Base-by-base conservation (phyloP, 2,797 vertebrate species). In the Acipenser ruthenus region DNA sequence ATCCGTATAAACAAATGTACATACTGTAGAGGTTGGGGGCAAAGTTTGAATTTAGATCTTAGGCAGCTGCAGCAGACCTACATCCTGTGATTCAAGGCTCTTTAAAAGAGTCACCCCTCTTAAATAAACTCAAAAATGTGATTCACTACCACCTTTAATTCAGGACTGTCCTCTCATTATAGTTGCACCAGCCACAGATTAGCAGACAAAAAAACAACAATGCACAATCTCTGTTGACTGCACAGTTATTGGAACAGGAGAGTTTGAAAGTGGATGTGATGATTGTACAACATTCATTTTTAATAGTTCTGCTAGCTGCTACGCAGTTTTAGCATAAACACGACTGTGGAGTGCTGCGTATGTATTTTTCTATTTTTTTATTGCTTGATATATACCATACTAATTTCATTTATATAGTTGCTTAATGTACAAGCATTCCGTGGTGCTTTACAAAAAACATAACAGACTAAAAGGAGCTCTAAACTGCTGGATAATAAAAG, bases 211-310 rank as follows among this genome's bases (percentile, higher is more conserved):
- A n/a, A n/a, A n/a, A n/a, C n/a, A n/a, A n/a, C n/a, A n/a, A n/a
- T n/a, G n/a, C n/a, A n/a, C n/a, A n/a, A n/a, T n/a, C n/a, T n/a
- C n/a, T n/a, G n/a, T n/a, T 76, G 75, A 62, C 76, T 67, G 76
- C 80, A 71, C 51, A n/a, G n/a, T n/a, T n/a, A n/a, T n/a, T n/a
- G n/a, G n/a, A n/a, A n/a, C n/a, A 53, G 12, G 8, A 12, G 12
- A 90, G 86, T 89, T 90, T 88, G 88, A 89, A 86, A 84, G 88
- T 60, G 85, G 90, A 89, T 90, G 88, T 86, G 89, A 91, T 90
- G 89, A 90, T 89, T 82, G 82, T 68, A 65, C 79, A 70, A 82
- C 87, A 89, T 91, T 90, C 87, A 91, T 91, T 90, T 91, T 91
- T 91, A 91, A 91, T 91, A 85, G 85, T 80, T 86, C 86, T 87